These are phyloP conservation scores for Pogonomyrmex barbatus DNA, from an alignment of 1,140 invertebrate genomes.

Conservation along the genomic window DNA sequence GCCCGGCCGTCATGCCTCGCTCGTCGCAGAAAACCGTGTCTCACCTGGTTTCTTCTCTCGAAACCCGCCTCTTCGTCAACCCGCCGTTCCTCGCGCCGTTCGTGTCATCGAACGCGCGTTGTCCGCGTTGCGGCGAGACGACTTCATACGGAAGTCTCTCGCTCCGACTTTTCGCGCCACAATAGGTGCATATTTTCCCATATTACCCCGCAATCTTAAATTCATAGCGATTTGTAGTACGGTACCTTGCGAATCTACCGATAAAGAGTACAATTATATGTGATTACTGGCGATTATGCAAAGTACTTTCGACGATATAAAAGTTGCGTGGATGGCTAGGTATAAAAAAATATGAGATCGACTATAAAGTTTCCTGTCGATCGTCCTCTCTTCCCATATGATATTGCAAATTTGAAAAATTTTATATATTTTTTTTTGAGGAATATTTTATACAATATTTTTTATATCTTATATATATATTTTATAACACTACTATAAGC, in stretches of 20 bases:
- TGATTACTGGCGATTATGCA: conserved; percentile 35
- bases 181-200: conserved; percentile 4
- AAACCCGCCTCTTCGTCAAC: conserved; percentile 43
- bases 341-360: background rate
- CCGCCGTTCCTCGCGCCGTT: conserved; percentile 53
- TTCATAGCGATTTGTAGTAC: conserved; percentile 3
- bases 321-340: background rate
- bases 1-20: conserved; percentile 77
- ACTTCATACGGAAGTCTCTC: conserved; percentile 52
- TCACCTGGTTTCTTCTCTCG: conserved; percentile 78
- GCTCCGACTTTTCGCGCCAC: background rate
- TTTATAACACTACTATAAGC: too few relatives aligned
- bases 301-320: conserved; percentile 23
- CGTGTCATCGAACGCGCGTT: conserved; percentile 45
- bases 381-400: background rate
- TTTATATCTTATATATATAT: background rate
- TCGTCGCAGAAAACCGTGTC: conserved; percentile 79
- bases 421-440: background rate
- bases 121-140: conserved; percentile 29
- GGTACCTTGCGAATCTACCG: background rate
- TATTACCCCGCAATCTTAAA: conserved; percentile 26
- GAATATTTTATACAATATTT: background rate
- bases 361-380: background rate
- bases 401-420: background rate
- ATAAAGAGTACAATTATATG: conserved; percentile 34